These are phyloP conservation scores for Cerceris rybyensis DNA, from an alignment of 2,888 invertebrate species.

Conservation along the genomic window DNA sequence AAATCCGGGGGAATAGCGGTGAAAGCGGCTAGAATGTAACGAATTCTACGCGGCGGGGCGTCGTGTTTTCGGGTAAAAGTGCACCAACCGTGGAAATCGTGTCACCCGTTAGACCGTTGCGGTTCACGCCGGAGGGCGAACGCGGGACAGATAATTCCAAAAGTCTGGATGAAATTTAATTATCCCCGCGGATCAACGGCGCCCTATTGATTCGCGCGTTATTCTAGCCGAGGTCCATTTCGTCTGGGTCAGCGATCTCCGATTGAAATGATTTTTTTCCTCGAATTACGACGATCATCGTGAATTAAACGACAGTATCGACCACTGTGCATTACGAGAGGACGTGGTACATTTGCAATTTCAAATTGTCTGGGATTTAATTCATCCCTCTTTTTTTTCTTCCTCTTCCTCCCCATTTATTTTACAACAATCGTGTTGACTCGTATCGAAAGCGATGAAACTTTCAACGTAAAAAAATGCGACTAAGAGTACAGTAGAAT, in stretches of 20 bases:
- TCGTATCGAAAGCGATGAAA: no score
- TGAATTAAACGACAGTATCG: constrained; percentile 11
- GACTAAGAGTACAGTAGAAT: no score
- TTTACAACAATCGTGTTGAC: no score
- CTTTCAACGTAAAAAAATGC: no score
- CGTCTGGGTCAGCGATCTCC: constrained; percentile 33
- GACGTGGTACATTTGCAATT: no score
- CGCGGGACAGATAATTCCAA: constrained; percentile 53
- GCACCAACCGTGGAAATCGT: constrained; percentile 55
- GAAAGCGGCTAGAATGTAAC: constrained; percentile 48
- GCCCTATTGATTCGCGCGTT: constrained; percentile 55
- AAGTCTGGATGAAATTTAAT: constrained; percentile 64
- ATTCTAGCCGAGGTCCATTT: constrained; percentile 28
- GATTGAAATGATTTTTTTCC: constrained; percentile 44
- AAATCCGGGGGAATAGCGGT: constrained; percentile 6
- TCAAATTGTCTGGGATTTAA: no score
- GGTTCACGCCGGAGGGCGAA: constrained; percentile 16
- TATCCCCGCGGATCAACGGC: constrained; percentile 48
- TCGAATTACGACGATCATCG: neutral
- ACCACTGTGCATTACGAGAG: neutral
- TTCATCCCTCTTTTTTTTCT: no score
- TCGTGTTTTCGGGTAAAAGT: constrained; percentile 50
- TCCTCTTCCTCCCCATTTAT: no score
- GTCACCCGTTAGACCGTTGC: constrained; percentile 45
- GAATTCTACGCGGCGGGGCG: constrained; percentile 44